Percentiles rank a stretch among this genome's conserved stretches.
phyloP scores from a whole-genome alignment of 2,888 invertebrate genomes.

The Griposia aprilina region DNA sequence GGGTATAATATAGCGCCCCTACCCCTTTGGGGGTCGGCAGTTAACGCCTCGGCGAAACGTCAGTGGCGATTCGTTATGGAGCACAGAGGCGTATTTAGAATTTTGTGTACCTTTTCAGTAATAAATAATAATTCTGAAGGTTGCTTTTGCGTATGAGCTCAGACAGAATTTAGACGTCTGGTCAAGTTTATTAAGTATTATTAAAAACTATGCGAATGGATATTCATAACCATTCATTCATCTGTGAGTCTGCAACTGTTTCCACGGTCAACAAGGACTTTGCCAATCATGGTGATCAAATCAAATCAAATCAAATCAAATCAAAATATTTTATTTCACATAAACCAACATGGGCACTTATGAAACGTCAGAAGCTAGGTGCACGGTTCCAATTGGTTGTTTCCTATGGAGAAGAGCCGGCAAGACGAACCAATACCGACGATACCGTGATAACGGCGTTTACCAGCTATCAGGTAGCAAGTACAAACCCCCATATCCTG shows the following conservation, averaged over 20 bases:
- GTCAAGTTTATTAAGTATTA: not conserved
- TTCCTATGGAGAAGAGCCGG: no score
- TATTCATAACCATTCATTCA: not conserved
- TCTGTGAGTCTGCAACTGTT: not conserved
- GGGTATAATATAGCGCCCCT: conserved; percentile 77
- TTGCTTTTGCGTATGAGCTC: not conserved
- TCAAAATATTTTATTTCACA: no score
- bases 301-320: no score
- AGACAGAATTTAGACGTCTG: not conserved
- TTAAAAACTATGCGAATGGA: not conserved
- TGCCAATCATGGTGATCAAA: not conserved
- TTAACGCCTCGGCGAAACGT: conserved; percentile 85
- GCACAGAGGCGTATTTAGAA: conserved; percentile 71
- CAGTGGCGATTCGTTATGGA: conserved; percentile 83
- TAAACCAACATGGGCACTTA: no score
- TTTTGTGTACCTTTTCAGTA: not conserved
- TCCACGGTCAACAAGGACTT: not conserved
- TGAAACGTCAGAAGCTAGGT: no score
- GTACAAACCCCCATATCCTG: not conserved
- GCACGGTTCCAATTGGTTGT: no score
- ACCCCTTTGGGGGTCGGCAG: conserved; percentile 81
- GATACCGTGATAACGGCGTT: no score
- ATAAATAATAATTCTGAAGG: not conserved
- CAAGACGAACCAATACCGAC: no score
- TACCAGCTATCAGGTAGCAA: not conserved